phyloP scores from a whole-genome alignment of 2,797 vertebrate genomes.

The Lycodopsis pacificus region DNA sequence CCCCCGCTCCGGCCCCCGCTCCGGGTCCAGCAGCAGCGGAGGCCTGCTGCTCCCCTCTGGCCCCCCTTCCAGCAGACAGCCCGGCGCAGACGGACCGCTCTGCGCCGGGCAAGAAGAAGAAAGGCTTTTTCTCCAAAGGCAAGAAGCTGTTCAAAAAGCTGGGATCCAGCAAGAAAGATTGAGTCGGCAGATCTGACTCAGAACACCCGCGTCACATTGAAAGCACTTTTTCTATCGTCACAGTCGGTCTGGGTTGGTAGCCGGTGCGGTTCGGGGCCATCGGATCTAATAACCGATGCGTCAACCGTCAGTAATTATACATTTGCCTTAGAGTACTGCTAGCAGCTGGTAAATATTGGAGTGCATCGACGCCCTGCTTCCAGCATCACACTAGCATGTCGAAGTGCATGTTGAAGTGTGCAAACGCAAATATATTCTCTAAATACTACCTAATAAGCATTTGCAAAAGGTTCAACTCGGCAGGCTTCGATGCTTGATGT shows the following conservation, averaged over 20 bases:
- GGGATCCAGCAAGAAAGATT: slow-evolving; percentile 91
- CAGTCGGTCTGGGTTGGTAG: slow-evolving; percentile 37
- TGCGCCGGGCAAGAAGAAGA: slow-evolving; percentile 87
- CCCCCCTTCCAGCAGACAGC: slow-evolving; percentile 44
- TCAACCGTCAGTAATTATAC: slow-evolving; percentile 38
- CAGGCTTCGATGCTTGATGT: slow-evolving; percentile 28
- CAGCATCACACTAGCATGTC: slow-evolving; percentile 58
- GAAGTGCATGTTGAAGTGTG: slow-evolving; percentile 62
- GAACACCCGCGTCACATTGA: slow-evolving; percentile 36
- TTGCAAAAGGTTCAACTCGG: slow-evolving; percentile 27
- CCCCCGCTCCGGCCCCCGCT: slow-evolving; percentile 32
- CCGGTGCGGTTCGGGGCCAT: slow-evolving; percentile 31
- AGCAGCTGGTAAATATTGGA: slow-evolving; percentile 40
- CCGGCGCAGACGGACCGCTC: slow-evolving; percentile 60
- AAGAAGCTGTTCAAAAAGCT: slow-evolving; percentile 92
- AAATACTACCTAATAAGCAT: slow-evolving; percentile 41
- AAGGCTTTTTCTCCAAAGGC: slow-evolving; percentile 92
- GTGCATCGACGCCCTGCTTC: slow-evolving; percentile 25
- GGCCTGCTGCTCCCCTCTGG: slow-evolving; percentile 32
- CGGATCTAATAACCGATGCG: slow-evolving; percentile 48
- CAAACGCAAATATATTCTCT: slow-evolving; percentile 32
- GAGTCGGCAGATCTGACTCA: slow-evolving; percentile 49
- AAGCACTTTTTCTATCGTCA: slow-evolving; percentile 76
- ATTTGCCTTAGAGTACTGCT: slow-evolving; percentile 65
- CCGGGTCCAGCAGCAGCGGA: slow-evolving; percentile 52